phyloP scores from a whole-genome alignment of 2,113 vertebrate species.

The Oncorhynchus tshawytscha region DNA sequence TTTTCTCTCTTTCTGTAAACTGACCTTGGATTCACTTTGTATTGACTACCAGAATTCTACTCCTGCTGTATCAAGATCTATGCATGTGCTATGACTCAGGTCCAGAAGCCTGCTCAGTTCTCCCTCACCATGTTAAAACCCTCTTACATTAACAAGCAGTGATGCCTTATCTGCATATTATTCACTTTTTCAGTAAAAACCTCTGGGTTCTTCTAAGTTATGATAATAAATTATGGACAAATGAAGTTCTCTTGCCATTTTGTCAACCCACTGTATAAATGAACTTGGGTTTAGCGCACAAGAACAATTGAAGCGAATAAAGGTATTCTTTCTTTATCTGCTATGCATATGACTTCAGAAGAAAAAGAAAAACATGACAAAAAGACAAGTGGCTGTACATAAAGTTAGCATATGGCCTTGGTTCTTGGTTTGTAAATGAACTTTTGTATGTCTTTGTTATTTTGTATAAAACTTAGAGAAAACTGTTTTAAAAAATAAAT shows the following conservation, averaged over 20 bases:
- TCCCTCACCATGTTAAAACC: constrained; percentile 54
- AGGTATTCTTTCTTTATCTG: constrained; percentile 74
- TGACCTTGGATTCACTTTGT: constrained; percentile 11
- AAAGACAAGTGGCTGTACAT: constrained; percentile 90
- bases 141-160: constrained; percentile 83
- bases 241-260: constrained; percentile 60
- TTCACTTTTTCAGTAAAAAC: constrained; percentile 64
- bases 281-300: constrained; percentile 64
- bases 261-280: constrained; percentile 67
- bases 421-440: constrained; percentile 98
- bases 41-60: constrained; percentile 7
- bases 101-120: constrained; percentile 76
- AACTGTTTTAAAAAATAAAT: constrained; percentile 68
- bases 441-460: constrained; percentile 95
- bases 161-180: constrained; percentile 90
- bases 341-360: constrained; percentile 82
- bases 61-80: constrained; percentile 26
- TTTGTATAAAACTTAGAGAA: constrained; percentile 94
- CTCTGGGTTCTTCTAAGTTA: constrained; percentile 64
- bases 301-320: constrained; percentile 56
- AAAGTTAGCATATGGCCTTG: constrained; percentile 93
- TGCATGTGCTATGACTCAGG: constrained; percentile 70
- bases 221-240: constrained; percentile 69
- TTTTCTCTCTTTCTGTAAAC: constrained; percentile 36
- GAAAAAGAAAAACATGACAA: constrained; percentile 44